Base-by-base conservation (phyloP, 1,140 invertebrate genomes). In the Harpegnathos saltator region DNA sequence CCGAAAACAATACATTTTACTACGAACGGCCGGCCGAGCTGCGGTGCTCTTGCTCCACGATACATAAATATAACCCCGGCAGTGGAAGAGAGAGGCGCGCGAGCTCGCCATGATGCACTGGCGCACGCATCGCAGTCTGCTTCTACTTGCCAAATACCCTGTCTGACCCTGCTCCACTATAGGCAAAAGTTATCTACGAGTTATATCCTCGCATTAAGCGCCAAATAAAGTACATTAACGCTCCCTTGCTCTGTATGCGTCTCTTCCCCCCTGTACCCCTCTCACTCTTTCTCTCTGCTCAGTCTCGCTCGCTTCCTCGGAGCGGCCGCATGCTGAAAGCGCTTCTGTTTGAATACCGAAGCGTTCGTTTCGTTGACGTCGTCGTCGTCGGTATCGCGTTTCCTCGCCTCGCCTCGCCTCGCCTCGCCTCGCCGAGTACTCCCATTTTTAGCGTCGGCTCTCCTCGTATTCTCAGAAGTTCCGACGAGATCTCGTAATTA, bases 1-100 rank as follows among this genome's bases (percentile, higher is more conserved):
- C 88, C 81, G 87, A 89, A 89, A 89, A 89, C 88, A 89, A 89
- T 89, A 89, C 84, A 87, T 89, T 85, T 75, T 82, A 68, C 71
- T 68, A 48, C 73, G 84, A 83, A 65, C 74, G 78, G 77, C 50
- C 63, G 74, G 58, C 52, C 74, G 19, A 58, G 22, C 73, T 52
- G 72, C 65, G 61, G 50, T 50, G 38, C 50, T 48, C 50, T 14
- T 80, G n/a, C 52, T 33, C 22, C 66, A 17, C 58, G 72, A 58
- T 82, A 89, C 88, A 89, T 89, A 89, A 89, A 89, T 89, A 89
- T 89, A 88, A 44, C 3, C 24, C 24, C 74, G 63, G 58, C 62
- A 17, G 17, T n/a, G n/a, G n/a, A n/a, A n/a, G n/a, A n/a, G 29
- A 33, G 29, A 33, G 29, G 29, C 29, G 29, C 50, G 75, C 29